A percentile compares a stretch with the other conserved stretches of the same genome.
Conservation (phyloP, 2,797 vertebrate species). For the Pseudomugil gertrudae region DNA sequence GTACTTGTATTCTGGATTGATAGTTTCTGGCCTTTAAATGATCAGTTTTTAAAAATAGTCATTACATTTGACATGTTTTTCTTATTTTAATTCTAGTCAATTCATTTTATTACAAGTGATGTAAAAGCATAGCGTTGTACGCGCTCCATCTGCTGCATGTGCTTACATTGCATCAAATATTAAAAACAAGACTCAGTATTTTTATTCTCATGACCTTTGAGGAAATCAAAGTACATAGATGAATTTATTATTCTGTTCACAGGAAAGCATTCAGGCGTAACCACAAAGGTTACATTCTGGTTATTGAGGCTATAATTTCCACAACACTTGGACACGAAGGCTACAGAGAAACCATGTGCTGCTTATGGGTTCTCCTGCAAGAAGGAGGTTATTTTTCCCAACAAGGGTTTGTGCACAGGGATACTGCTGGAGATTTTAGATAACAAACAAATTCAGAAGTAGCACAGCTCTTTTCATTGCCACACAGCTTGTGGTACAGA, state of each 20-base stretch:
- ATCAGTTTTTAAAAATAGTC: too few species aligned
- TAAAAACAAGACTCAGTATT: background rate
- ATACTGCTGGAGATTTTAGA: background rate
- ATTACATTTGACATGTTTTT: background rate
- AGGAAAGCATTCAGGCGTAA: background rate
- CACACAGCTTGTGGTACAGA: background rate
- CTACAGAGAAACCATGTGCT: background rate
- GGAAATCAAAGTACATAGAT: background rate
- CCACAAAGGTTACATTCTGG: background rate
- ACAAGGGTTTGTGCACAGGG: background rate
- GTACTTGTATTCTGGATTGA: slow-evolving; percentile 4
- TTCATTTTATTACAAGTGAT: background rate
- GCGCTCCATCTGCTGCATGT: background rate
- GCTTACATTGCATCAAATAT: background rate
- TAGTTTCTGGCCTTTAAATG: slow-evolving; percentile 21
- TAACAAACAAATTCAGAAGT: background rate
- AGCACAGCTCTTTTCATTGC: background rate
- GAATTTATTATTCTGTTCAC: background rate
- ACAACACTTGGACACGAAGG: background rate
- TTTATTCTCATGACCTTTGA: background rate
- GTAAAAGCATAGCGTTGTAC: background rate
- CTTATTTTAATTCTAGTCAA: background rate
- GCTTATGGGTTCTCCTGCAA: background rate
- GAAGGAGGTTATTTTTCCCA: slow-evolving; percentile 4
- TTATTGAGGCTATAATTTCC: background rate